Evolutionary conservation across 1,140 invertebrate species (phyloP), one percentile per base, ranked within the genome.

Genomic region (Dufourea novaeangliae): DNA sequence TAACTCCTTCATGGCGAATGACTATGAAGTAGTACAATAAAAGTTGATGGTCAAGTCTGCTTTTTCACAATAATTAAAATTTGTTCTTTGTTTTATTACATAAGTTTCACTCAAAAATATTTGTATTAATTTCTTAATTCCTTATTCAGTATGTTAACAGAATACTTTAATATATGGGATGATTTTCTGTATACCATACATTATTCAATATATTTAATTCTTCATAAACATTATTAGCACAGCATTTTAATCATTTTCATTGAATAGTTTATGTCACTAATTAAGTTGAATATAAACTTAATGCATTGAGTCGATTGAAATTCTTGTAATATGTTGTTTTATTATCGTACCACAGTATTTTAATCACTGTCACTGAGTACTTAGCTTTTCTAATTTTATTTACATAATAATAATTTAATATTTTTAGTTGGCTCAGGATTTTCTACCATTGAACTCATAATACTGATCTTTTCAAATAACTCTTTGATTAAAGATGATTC

Each of bases 191-290:
- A 73, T 66, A 22, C 17, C 34, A 50, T 32, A 29, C 22, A 54
- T 67, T 37, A 76, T 66, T 62, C 54, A 27, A 46, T 27, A 10
- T n/a, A 44, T 50, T 50, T n/a, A n/a, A 50, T 50, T 50, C n/a
- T 17, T n/a, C 20, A 46, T 22, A 7, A n/a, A 50, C 17, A 50
- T n/a, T 50, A 6, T 50, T 50, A 37, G 10, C 17, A 39, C 10
- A 39, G 12, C 20, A 10, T 52, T 72, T n/a, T 12, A 14, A 46
- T 75, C 12, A 34, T 10, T 59, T 59, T 59, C 66, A 61, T 20
- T 52, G n/a, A 52, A 61, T 10, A 62, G 29, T 57, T 66, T 32
- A 1, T 8, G 39, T 63, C 6, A 22, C n/a, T 14, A 27, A 74
- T n/a, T 12, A 27, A 17, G 3, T 20, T 56, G 1, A 50, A 25